Evolutionary conservation across 2,797 vertebrate genomes (phyloP).

Genomic region (Peromyscus eremicus): DNA sequence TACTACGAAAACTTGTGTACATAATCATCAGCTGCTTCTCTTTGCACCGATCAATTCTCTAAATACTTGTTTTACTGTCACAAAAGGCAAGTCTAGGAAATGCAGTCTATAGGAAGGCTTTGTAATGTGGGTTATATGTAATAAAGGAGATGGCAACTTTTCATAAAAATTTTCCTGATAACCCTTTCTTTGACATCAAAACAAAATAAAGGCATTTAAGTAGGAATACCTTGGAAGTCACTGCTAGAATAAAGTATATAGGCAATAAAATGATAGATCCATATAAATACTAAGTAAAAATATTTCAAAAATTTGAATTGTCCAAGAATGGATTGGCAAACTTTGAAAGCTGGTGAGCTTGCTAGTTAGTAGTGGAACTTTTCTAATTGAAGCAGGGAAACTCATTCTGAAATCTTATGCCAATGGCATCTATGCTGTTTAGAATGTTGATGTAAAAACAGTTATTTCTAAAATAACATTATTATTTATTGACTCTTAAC

Average conservation of each 20-base stretch:
- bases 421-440: neutral
- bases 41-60: neutral
- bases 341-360: neutral
- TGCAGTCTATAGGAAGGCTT: neutral
- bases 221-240: neutral
- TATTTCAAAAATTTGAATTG: neutral
- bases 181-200: neutral
- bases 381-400: neutral
- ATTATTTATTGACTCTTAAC: constrained; percentile 28
- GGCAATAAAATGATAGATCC: neutral
- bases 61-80: neutral
- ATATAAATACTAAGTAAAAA: neutral
- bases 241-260: neutral
- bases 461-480: constrained; percentile 13
- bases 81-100: neutral
- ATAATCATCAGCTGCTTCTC: neutral
- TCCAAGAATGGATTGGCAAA: neutral
- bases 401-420: neutral
- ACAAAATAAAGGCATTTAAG: constrained; percentile 6
- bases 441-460: neutral
- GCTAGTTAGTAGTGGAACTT: neutral
- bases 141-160: neutral
- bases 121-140: neutral
- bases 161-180: neutral
- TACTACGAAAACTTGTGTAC: neutral